Conservation (phyloP, 2,797 vertebrate genomes). For the Delichon dasypus region DNA sequence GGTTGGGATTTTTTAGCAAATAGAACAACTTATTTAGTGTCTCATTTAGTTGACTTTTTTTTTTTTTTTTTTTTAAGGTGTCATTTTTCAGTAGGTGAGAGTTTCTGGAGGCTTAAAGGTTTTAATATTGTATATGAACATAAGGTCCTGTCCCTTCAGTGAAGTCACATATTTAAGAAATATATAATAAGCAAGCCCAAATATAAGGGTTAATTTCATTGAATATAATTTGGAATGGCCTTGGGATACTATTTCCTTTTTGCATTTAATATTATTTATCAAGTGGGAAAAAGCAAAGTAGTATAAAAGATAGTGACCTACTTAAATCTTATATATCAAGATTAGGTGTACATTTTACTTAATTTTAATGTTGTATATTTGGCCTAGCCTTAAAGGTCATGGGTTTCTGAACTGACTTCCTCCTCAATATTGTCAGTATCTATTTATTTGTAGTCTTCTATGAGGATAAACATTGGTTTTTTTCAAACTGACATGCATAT, state of each 20-base stretch:
- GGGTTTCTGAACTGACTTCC: not conserved
- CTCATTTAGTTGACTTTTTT: not conserved
- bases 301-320: not conserved
- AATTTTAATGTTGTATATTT: not conserved
- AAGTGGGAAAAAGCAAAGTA: not conserved
- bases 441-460: not conserved
- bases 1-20: not conserved
- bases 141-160: not conserved
- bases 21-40: not conserved
- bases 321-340: not conserved
- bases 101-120: not conserved
- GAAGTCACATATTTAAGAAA: not conserved
- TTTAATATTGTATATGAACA: not conserved
- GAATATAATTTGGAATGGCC: not conserved
- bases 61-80: not conserved
- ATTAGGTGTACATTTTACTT: not conserved
- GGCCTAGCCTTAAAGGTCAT: not conserved
- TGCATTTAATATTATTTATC: not conserved
- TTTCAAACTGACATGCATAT: not conserved
- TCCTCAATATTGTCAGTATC: not conserved
- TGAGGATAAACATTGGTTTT: not conserved
- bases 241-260: not conserved
- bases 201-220: not conserved
- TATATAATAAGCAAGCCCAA: not conserved
- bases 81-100: not conserved